phyloP scores from a whole-genome alignment of 2,797 vertebrate genomes.

The Pangasius krempfi region DNA sequence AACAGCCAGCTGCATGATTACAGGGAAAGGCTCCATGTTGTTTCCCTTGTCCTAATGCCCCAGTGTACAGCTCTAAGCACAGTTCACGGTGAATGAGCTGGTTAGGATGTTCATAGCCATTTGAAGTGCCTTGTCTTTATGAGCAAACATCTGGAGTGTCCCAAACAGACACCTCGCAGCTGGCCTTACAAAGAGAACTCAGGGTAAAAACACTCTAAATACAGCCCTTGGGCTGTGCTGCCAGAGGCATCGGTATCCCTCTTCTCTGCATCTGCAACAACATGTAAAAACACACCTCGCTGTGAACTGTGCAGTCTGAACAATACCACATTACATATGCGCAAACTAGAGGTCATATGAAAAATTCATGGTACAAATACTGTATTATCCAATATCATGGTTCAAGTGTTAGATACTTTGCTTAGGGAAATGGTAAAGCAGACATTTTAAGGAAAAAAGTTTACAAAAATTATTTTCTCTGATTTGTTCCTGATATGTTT shows the following conservation, averaged over 20 bases:
- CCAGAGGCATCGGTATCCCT: constrained; percentile 37
- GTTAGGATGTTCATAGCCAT: constrained; percentile 58
- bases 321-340: constrained; percentile 1
- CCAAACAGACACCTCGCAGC: constrained; percentile 65
- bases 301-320: background rate
- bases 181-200: constrained; percentile 66
- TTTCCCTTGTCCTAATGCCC: constrained; percentile 73
- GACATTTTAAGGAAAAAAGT: background rate
- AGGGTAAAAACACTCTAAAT: constrained; percentile 58
- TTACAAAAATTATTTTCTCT: background rate
- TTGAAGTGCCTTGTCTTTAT: constrained; percentile 71
- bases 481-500: background rate
- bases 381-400: background rate
- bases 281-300: constrained; percentile 48
- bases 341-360: constrained; percentile 5
- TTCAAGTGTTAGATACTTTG: background rate
- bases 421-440: background rate
- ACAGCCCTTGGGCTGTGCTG: constrained; percentile 49
- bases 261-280: constrained; percentile 34
- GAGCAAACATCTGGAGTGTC: constrained; percentile 71
- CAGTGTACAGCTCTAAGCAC: constrained; percentile 57
- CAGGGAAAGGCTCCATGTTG: constrained; percentile 63
- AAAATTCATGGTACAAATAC: constrained; percentile 4
- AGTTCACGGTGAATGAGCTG: constrained; percentile 39
- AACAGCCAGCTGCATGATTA: constrained; percentile 67